These are phyloP conservation scores for Aphidius ervi DNA, from an alignment of 1,140 invertebrate genomes.

Conservation along the genomic window DNA sequence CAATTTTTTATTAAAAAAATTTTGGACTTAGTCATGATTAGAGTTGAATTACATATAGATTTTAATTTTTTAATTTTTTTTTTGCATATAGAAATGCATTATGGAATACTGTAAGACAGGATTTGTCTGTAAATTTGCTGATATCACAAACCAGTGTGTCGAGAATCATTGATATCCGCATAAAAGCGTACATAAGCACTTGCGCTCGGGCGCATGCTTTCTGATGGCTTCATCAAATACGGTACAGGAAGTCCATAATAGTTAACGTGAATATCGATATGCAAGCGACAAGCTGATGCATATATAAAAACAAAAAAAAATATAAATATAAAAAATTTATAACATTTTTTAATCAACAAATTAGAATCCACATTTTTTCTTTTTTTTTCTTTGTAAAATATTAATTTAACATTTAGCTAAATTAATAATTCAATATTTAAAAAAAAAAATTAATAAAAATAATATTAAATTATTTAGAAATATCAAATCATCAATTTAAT, in stretches of 20 bases:
- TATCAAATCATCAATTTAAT: no score
- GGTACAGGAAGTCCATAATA: conserved; percentile 35
- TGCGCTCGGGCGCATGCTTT: conserved; percentile 41
- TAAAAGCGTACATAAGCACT: conserved; percentile 39
- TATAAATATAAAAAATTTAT: neutral
- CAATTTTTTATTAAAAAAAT: neutral
- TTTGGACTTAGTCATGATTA: no score
- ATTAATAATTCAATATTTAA: no score
- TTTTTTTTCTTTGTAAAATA: no score
- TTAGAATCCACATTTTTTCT: no score
- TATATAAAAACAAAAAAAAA: neutral
- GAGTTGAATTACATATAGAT: no score
- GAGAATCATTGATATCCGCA: conserved; percentile 41
- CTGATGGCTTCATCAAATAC: conserved; percentile 26
- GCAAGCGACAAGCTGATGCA: conserved; percentile 9
- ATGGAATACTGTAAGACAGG: no score
- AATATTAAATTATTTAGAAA: no score
- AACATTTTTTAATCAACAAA: no score
- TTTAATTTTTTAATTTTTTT: neutral
- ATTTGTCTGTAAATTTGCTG: conserved; percentile 32
- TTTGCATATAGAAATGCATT: no score
- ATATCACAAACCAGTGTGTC: conserved; percentile 32
- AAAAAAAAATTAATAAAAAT: no score
- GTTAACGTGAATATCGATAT: conserved; percentile 23
- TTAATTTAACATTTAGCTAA: no score